phyloP scores from a whole-genome alignment of 2,113 vertebrate genomes.

The Pachycephala philippinensis region DNA sequence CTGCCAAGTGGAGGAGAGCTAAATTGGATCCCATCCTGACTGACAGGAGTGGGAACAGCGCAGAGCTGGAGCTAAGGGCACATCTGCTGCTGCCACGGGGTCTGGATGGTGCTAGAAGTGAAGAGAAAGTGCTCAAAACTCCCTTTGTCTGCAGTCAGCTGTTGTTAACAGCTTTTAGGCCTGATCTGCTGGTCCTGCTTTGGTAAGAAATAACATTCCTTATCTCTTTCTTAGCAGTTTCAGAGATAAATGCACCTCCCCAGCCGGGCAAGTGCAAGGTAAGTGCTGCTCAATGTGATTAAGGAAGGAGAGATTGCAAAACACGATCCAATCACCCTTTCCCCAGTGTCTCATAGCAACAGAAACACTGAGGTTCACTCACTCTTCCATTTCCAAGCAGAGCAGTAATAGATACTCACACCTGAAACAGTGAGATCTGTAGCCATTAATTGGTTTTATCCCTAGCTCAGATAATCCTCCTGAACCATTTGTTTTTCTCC shows the following conservation, averaged over 20 bases:
- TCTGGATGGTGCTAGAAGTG: background rate
- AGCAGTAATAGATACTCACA: background rate
- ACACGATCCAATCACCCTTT: background rate
- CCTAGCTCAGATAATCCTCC: background rate
- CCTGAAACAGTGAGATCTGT: background rate
- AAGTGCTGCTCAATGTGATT: background rate
- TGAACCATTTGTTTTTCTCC: background rate
- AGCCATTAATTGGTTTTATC: background rate
- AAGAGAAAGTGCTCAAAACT: background rate
- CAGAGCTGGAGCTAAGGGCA: background rate
- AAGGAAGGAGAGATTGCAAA: background rate
- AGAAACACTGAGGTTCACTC: background rate
- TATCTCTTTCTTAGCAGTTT: background rate
- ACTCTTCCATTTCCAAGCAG: background rate
- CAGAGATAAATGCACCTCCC: background rate
- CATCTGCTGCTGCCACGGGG: background rate
- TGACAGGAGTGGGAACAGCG: background rate
- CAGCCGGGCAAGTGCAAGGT: background rate
- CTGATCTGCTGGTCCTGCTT: background rate
- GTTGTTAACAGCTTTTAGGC: background rate
- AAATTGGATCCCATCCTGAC: background rate
- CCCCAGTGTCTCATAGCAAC: conserved; percentile 18
- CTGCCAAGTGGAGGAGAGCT: background rate
- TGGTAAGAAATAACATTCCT: background rate
- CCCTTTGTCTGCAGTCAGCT: background rate